Percentiles rank a stretch among this genome's conserved stretches.
phyloP scores from a whole-genome alignment of 23 tunicate species.

The Diplosoma virens region DNA sequence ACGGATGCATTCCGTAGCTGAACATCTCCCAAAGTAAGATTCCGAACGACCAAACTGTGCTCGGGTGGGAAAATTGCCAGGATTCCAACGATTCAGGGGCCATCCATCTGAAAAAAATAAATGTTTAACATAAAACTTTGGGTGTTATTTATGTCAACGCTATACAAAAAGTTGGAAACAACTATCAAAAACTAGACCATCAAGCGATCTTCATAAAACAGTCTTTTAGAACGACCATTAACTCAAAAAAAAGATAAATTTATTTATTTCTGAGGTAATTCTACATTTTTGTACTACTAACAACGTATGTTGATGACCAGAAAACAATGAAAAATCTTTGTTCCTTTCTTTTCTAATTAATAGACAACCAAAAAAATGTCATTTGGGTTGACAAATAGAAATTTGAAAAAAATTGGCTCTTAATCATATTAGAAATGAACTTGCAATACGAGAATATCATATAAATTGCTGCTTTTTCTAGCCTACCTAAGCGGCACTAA shows the following conservation, averaged over 20 bases:
- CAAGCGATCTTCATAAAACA: no score
- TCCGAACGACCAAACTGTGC: constrained; percentile 88
- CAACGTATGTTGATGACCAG: no score
- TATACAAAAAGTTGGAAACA: no score
- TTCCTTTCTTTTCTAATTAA: no score
- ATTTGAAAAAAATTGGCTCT: neutral
- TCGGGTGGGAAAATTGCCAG: constrained; percentile 68
- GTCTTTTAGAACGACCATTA: no score
- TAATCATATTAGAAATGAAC: neutral
- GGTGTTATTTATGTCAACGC: no score
- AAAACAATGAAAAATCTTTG: no score
- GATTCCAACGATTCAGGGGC: constrained; percentile 71
- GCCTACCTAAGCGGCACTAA: constrained; percentile 79
- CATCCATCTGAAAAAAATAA: constrained; percentile 70
- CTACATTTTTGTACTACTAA: no score
- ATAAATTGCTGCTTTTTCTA: neutral
- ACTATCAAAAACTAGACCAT: no score
- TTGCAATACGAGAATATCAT: neutral
- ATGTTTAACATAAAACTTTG: neutral
- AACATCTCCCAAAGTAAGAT: constrained; percentile 92
- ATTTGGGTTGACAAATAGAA: no score
- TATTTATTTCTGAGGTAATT: no score
- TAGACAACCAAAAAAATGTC: neutral
- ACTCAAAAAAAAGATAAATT: no score
- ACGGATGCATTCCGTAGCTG: constrained; percentile 87